These are phyloP conservation scores for Acanthopleura granulata DNA, from an alignment of 2,888 invertebrate species.

Conservation along the genomic window DNA sequence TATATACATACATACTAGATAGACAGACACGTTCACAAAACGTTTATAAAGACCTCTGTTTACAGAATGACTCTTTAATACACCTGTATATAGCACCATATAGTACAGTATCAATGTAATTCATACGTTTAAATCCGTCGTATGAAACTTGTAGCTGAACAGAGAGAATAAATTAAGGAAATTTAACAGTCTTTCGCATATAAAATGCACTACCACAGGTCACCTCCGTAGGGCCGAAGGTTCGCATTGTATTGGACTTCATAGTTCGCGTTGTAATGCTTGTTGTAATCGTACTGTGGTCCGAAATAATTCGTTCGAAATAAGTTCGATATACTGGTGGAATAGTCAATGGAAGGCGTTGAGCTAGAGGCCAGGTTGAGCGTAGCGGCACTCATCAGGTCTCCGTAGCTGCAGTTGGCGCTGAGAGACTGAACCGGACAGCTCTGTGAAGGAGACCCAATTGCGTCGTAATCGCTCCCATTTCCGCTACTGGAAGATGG, in stretches of 20 bases:
- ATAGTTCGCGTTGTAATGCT: neutral
- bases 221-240: neutral
- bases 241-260: neutral
- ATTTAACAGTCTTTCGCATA: too few relatives aligned
- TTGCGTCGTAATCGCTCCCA: neutral
- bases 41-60: too few relatives aligned
- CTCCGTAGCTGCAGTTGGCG: neutral
- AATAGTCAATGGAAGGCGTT: neutral
- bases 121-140: too few relatives aligned
- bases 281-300: neutral
- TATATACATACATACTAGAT: too few relatives aligned
- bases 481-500: neutral
- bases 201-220: too few relatives aligned
- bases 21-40: too few relatives aligned
- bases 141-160: too few relatives aligned
- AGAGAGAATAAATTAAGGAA: too few relatives aligned
- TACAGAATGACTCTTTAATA: too few relatives aligned
- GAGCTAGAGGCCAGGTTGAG: neutral
- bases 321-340: slow-evolving; percentile 17
- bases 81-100: too few relatives aligned
- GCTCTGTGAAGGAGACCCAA: neutral
- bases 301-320: neutral
- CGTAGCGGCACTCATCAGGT: neutral
- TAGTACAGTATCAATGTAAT: too few relatives aligned
- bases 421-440: neutral